A percentile compares a stretch with the other conserved stretches of the same genome.
Conservation (phyloP, 2,113 vertebrate species). For the Brachyhypopomus occidentalis region DNA sequence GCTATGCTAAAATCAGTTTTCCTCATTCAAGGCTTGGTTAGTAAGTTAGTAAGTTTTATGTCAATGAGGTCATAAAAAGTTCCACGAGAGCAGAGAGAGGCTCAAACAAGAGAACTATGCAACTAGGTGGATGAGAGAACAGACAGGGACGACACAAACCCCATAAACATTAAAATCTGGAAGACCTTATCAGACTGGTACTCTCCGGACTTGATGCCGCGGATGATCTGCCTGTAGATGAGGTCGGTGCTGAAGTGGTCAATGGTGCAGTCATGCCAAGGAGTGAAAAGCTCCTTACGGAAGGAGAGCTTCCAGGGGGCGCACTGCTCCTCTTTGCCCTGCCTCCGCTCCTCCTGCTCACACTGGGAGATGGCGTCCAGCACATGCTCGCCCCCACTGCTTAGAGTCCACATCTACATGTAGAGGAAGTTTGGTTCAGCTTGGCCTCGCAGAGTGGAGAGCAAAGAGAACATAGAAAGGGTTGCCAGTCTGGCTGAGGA, state of each 20-base stretch:
- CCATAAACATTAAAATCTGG: not conserved
- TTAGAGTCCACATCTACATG: slow-evolving; percentile 88
- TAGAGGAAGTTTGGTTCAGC: not conserved
- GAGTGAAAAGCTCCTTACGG: slow-evolving; percentile 89
- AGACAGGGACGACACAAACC: not conserved
- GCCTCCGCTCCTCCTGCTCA: slow-evolving; percentile 84
- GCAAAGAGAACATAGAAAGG: not conserved
- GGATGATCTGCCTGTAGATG: slow-evolving; percentile 88
- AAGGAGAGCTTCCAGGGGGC: slow-evolving; percentile 84
- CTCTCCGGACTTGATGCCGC: slow-evolving; percentile 80
- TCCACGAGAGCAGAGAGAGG: not conserved
- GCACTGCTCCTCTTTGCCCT: slow-evolving; percentile 75
- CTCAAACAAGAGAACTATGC: not conserved
- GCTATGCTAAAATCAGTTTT: too few species aligned
- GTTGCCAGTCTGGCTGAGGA: too few species aligned
- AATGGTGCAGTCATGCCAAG: slow-evolving; percentile 83
- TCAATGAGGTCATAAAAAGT: not conserved
- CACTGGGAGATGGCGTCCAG: slow-evolving; percentile 91
- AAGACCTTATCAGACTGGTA: slow-evolving; percentile 88
- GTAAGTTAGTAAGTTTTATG: too few species aligned
- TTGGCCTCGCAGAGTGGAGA: not conserved
- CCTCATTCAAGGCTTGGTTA: not conserved
- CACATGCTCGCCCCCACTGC: slow-evolving; percentile 78
- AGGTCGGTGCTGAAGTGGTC: slow-evolving; percentile 87
- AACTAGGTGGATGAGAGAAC: not conserved